Conservation (phyloP, 2,113 vertebrate species). For the Chaetops frenatus region DNA sequence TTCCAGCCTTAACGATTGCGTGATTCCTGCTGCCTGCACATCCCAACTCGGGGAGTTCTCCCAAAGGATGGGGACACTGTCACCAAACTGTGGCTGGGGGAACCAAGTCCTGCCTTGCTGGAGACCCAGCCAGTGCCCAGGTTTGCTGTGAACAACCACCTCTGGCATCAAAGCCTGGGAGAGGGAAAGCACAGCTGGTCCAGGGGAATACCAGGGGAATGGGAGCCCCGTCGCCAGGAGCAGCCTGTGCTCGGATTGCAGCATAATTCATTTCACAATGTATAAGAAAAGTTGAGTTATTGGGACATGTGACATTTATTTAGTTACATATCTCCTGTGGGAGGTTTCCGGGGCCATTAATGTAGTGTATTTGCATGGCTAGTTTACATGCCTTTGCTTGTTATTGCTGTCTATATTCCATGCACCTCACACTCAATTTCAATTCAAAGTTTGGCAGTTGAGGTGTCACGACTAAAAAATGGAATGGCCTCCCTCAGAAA, state of each 20-base stretch:
- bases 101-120: neutral
- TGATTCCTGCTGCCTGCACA: neutral
- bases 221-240: neutral
- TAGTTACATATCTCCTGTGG: conserved; percentile 71
- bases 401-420: conserved; percentile 76
- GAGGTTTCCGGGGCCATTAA: conserved; percentile 67
- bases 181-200: neutral
- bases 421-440: conserved; percentile 77
- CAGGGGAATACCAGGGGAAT: neutral
- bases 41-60: neutral
- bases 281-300: conserved; percentile 58
- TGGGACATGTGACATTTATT: conserved; percentile 74
- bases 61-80: rapidly evolving
- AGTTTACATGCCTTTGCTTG: conserved; percentile 75
- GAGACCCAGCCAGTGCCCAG: rapidly evolving
- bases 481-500: conserved; percentile 85
- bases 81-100: neutral
- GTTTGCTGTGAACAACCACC: neutral
- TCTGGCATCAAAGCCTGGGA: neutral
- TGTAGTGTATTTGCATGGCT: conserved; percentile 76
- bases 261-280: conserved; percentile 36
- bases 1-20: neutral
- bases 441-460: conserved; percentile 82
- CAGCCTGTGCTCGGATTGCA: neutral
- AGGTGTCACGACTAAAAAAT: conserved; percentile 89